Evolutionary conservation across 2,797 vertebrate species (phyloP), one percentile per base, ranked within the genome.

Genomic region (Oreochromis grahami): DNA sequence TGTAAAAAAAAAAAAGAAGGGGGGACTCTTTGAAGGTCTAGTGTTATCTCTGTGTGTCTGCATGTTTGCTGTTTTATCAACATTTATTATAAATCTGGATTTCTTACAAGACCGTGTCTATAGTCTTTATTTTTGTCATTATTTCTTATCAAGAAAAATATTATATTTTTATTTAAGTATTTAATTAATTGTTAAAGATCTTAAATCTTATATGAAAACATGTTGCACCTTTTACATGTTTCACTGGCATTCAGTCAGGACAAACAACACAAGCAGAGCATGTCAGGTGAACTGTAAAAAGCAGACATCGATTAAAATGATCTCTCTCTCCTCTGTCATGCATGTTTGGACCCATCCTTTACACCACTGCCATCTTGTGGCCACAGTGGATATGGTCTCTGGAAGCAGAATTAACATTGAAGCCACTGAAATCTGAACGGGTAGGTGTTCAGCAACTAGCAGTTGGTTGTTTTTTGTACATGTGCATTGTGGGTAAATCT

Each of bases 391-490:
- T 45, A 26, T 1, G 41, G 8, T 11, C 65, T 26, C 41, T 29
- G 65, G 21, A 70, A 70, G 65, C 41, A 70, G 14, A 70, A 70
- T 45, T 70, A 45, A 45, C 32, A 63, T 34, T 13, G 32, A 63
- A 29, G 41, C 65, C 14, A 3, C 65, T 11, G 41, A 70, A 45
- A 70, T 70, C 65, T 45, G 21, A 15, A 45, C 0, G 1, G 38
- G 24, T 17, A 17, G 3, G 1, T 43, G n/a, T 70, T 11, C 34
- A 21, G 34, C 19, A 38, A 34, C 11, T 38, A 38, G 34, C 7
- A 0, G 19, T 13, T 38, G 11, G 0, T 63, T 21, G 8, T 0
- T 1, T 65, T 65, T 65, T 65, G 60, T 38, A n/a, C 60, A 1
- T 65, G 60, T 2, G 2, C 34, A 65, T 65, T 21, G 60, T 65